These are phyloP conservation scores for Dinothrombium tinctorium DNA, from an alignment of 1,140 invertebrate genomes.

Conservation along the genomic window DNA sequence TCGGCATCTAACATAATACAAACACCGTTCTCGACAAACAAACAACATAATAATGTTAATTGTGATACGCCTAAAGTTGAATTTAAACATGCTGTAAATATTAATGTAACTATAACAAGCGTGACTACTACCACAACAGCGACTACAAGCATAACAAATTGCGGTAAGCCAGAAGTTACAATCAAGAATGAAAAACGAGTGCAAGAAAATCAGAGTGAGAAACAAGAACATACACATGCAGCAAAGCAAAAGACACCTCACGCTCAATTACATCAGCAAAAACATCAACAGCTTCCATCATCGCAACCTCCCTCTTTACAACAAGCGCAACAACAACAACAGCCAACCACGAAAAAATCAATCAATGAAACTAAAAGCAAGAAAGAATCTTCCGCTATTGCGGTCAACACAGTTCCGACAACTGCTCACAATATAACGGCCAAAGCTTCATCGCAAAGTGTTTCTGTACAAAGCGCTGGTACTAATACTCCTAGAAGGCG, in stretches of 20 bases:
- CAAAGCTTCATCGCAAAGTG: background rate
- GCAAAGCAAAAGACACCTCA: background rate
- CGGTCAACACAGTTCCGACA: background rate
- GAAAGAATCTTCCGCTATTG: background rate
- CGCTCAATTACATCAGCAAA: background rate
- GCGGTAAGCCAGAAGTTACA: too few species aligned
- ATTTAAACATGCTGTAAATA: too few species aligned
- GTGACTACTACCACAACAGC: too few species aligned
- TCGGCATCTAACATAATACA: background rate
- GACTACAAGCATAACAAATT: too few species aligned
- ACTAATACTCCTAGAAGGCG: slow-evolving; percentile 8
- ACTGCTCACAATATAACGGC: slow-evolving; percentile 1
- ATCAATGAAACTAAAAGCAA: background rate
- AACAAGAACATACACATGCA: background rate
- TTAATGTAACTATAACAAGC: too few species aligned
- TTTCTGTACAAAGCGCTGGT: slow-evolving; percentile 5
- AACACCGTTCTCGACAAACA: background rate
- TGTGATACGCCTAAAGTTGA: too few species aligned
- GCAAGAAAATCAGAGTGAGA: too few species aligned
- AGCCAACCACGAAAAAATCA: background rate
- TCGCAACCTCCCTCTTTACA: background rate
- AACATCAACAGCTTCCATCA: background rate
- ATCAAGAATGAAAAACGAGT: too few species aligned
- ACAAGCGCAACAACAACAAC: background rate
- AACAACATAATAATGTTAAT: background rate